Evolutionary conservation across 1,140 invertebrate species (phyloP).

Genomic region (Steinernema feltiae): DNA sequence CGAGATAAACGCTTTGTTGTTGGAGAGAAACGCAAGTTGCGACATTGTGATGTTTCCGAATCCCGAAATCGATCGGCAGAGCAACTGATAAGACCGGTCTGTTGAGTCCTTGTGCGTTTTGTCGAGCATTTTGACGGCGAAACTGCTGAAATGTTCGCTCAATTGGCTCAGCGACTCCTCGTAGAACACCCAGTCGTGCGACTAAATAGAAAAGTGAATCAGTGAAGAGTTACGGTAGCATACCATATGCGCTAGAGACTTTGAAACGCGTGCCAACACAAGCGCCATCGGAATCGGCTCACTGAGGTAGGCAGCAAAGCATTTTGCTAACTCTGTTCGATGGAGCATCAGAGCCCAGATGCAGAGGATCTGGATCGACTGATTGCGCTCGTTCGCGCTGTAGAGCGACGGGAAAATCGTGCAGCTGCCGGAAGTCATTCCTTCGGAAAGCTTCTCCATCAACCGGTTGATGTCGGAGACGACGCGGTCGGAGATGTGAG

Average conservation of each 20-base stretch:
- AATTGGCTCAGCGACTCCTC: slow-evolving; percentile 40
- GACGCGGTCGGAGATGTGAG: slow-evolving; percentile 32
- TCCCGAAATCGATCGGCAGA: slow-evolving; percentile 36
- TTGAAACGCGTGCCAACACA: slow-evolving; percentile 38
- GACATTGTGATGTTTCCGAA: slow-evolving; percentile 43
- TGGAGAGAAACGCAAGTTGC: slow-evolving; percentile 47
- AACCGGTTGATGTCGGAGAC: slow-evolving; percentile 37
- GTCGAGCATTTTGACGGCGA: slow-evolving; percentile 37
- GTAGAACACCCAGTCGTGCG: slow-evolving; percentile 49
- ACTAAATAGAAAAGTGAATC: slow-evolving; percentile 29
- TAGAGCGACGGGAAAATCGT: slow-evolving; percentile 27
- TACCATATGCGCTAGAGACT: slow-evolving; percentile 40
- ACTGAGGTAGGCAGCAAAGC: slow-evolving; percentile 38
- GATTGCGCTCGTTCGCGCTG: slow-evolving; percentile 14
- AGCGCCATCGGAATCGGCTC: slow-evolving; percentile 42
- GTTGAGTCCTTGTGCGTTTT: slow-evolving; percentile 34
- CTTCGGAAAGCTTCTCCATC: slow-evolving; percentile 18
- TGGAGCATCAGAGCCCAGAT: slow-evolving; percentile 46
- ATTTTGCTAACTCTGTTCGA: slow-evolving; percentile 34
- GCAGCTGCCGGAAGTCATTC: slow-evolving; percentile 20
- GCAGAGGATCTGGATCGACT: slow-evolving; percentile 34
- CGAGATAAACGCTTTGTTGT: slow-evolving; percentile 34
- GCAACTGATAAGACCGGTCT: slow-evolving; percentile 37
- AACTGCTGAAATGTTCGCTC: slow-evolving; percentile 30
- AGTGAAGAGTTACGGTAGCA: not conserved